These are phyloP conservation scores for Ptilorrhoa leucosticta DNA, from an alignment of 2,113 vertebrate species.

Conservation along the genomic window DNA sequence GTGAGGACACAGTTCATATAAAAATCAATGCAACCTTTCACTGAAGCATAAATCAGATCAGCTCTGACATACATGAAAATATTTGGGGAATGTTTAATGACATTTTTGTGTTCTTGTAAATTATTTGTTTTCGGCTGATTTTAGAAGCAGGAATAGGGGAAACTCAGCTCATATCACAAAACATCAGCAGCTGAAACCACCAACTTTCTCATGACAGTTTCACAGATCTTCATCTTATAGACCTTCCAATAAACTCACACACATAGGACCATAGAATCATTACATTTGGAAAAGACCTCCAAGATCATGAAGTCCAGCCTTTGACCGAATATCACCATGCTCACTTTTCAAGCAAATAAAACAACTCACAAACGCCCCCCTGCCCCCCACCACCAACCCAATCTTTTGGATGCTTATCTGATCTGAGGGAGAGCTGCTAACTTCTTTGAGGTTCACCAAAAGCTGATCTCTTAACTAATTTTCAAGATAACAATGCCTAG, in stretches of 20 bases:
- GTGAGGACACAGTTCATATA: neutral
- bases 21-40: slow-evolving; percentile 48
- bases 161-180: neutral
- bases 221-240: neutral
- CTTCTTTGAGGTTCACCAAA: neutral
- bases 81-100: slow-evolving; percentile 23
- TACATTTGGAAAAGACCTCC: neutral
- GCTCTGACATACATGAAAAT: neutral
- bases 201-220: neutral
- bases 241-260: neutral
- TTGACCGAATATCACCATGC: neutral
- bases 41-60: neutral
- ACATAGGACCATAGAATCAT: neutral
- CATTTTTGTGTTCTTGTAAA: slow-evolving; percentile 36
- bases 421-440: neutral
- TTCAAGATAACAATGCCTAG: neutral
- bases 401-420: neutral
- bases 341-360: neutral
- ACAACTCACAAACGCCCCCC: too few species aligned
- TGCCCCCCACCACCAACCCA: too few species aligned
- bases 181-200: neutral
- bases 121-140: neutral
- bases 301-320: neutral
- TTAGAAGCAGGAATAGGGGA: neutral
- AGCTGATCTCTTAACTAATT: neutral